These are phyloP conservation scores for Elaeidobius kamerunicus DNA, from an alignment of 2,888 invertebrate species.

Conservation along the genomic window DNA sequence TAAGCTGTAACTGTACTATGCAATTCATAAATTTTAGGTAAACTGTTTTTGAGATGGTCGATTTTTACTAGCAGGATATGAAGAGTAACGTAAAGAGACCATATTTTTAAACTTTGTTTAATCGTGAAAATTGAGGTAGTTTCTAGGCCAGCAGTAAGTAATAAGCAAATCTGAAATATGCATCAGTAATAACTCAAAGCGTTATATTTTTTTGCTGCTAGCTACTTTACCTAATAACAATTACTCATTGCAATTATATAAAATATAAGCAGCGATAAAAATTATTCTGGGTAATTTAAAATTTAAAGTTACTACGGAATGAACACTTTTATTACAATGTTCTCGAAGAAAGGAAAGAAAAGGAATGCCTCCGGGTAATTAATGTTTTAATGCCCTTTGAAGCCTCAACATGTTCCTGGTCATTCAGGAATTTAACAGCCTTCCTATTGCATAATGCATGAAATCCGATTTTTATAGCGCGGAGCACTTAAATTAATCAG, in stretches of 20 bases:
- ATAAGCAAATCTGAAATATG: not conserved
- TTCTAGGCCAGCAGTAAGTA: not conserved
- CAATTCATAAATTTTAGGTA: too few species aligned
- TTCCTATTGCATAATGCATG: slow-evolving; percentile 22
- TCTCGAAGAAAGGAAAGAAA: slow-evolving; percentile 2
- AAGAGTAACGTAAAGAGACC: too few species aligned
- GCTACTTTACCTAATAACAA: not conserved
- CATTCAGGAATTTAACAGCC: slow-evolving; percentile 22
- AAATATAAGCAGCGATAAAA: not conserved
- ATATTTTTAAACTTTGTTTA: too few species aligned
- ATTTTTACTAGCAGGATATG: too few species aligned
- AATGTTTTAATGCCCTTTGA: slow-evolving; percentile 20
- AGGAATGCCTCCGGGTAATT: slow-evolving; percentile 10
- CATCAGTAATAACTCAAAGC: not conserved
- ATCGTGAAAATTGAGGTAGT: too few species aligned
- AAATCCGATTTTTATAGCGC: slow-evolving; percentile 15
- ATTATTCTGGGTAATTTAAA: not conserved
- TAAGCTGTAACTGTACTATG: too few species aligned
- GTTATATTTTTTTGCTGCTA: not conserved
- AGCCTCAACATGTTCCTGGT: slow-evolving; percentile 14
- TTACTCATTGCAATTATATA: not conserved
- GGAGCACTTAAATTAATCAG: slow-evolving; percentile 23
- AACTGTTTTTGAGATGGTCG: too few species aligned
- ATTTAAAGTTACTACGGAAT: slow-evolving; percentile 3
- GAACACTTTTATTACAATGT: slow-evolving; percentile 16